These are phyloP conservation scores for Diplolepis rosae DNA, from an alignment of 2,888 invertebrate genomes.

Conservation along the genomic window DNA sequence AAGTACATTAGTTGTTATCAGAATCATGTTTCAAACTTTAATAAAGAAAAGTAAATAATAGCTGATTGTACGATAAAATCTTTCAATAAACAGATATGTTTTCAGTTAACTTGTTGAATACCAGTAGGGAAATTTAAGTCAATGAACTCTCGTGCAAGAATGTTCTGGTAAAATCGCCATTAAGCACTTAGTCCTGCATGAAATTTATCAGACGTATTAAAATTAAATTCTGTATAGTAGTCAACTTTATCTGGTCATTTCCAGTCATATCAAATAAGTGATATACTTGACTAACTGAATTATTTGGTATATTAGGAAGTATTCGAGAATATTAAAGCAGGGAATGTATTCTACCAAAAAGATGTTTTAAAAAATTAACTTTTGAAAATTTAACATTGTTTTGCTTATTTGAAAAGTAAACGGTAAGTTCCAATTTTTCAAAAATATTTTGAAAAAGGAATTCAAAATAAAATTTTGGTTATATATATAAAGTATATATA, in stretches of 20 bases:
- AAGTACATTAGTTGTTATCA: not conserved
- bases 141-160: conserved; percentile 19
- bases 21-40: not conserved
- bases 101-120: not conserved
- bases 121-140: not conserved
- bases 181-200: conserved; percentile 19
- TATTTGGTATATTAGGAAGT: not conserved
- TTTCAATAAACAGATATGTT: not conserved
- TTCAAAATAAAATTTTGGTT: too few relatives aligned
- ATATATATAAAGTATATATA: too few relatives aligned
- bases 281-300: not conserved
- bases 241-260: conserved; percentile 11
- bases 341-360: not conserved
- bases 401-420: too few relatives aligned
- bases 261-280: not conserved
- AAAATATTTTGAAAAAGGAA: too few relatives aligned
- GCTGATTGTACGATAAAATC: not conserved
- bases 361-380: too few relatives aligned
- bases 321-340: not conserved
- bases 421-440: too few relatives aligned
- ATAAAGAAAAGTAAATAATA: not conserved
- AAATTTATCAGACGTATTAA: conserved; percentile 6
- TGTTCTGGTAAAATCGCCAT: not conserved
- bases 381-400: too few relatives aligned
- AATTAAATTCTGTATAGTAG: not conserved